Base-by-base conservation (phyloP, 2,797 vertebrate species). In the Champsocephalus esox region DNA sequence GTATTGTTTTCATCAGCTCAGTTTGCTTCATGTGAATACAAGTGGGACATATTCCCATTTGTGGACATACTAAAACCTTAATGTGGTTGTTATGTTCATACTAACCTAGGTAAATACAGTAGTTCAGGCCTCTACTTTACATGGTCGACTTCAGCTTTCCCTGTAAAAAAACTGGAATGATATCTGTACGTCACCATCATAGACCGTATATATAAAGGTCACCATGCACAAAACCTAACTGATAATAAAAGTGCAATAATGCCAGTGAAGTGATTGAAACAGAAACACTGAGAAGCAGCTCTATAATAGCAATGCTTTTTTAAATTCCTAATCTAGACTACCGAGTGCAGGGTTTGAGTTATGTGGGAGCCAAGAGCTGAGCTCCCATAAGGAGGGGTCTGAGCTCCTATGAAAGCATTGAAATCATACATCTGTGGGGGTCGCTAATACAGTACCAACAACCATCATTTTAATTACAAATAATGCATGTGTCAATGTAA, bases 1-100 rank as follows among this genome's bases (percentile, higher is more conserved):
- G 62, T 44, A 9, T 17, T 66, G 72, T 81, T 81, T 77, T 65
- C 10, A 7, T 38, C 77, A 60, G 44, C 69, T 45, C 16, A 34
- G 12, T 32, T 34, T 1, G 2, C 45, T 32, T 43, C 28, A 28
- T 45, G 59, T 65, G 67, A 28, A 66, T 41, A 48, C 8, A 74
- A 48, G 66, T 51, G 38, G 19, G 19, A 7, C 28, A 14, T 0
- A 10, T 63, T 81, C 12, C 67, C 2, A 4, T 17, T 32, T 58
- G 5, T 46, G n/a, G 19, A 51, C 44, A 21, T 3, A 3, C 10
- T 70, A 38, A 24, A 44, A 34, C 21, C n/a, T 48, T 41, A 28
- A 9, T 32, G 21, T 67, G 32, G 49, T 21, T 9, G n/a, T 5
- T 51, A 24, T 21, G 21, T 49, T 70, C n/a, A 43, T 43, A 55